Base-by-base conservation (phyloP, 2,113 vertebrate genomes). In the Vulpes lagopus region DNA sequence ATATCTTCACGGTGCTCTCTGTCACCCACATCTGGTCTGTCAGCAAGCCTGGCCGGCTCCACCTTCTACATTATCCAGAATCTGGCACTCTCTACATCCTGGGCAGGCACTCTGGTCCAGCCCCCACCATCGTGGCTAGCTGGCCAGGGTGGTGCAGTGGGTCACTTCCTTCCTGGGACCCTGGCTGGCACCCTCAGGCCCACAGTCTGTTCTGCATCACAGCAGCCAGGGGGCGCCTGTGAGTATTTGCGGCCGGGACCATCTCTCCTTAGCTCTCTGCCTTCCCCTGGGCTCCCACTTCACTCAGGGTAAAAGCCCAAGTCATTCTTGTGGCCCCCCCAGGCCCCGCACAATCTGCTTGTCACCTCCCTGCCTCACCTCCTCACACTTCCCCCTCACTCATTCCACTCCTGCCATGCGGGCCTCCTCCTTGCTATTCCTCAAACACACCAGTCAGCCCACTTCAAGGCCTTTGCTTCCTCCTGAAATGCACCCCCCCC, bases 71-170 rank as follows among this genome's bases (percentile, higher is more conserved):
- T 59, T 19, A 65, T 65, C 57, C 35, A 25, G 57, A 87, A 74
- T 57, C 57, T 74, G 81, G 51, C n/a, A 32, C 30, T 30, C 3
- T 74, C 64, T 32, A 8, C 73, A 49, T 73, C 55, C 73, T 62
- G 19, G 30, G 22, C 49, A 57, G 55, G 15, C 55, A 10, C 19
- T 32, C 1, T 27, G 78, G 25, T 62, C 20, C 27, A 60, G 30
- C 51, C 35, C 19, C 20, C 11, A 6, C 35, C 73, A 20, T n/a
- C 5, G 6, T 30, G 74, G 30, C 51, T 51, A n/a, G 10, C 35
- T 16, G 35, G 19, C 49, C 51, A 30, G 12, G 49, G 55, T 17
- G 2, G 0, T 22, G n/a, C 2, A 6, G 11, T 74, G 11, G 8
- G 14, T 64, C 22, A 38, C 12, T 69, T 89, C 53, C 25, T 59